Evolutionary conservation across 2,113 vertebrate genomes (phyloP).

Genomic region (Myrmophylax atrothorax): DNA sequence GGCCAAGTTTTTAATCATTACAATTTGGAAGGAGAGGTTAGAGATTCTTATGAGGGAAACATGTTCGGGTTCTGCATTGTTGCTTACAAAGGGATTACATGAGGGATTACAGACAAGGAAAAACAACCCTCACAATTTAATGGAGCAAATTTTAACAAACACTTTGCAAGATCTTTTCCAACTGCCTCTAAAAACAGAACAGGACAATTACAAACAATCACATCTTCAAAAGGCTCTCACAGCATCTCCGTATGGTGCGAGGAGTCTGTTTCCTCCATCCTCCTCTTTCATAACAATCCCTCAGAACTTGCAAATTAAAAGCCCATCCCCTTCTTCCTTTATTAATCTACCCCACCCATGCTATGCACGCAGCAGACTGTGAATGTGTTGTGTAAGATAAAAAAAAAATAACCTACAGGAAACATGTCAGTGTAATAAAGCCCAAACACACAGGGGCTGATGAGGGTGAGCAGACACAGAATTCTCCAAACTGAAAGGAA

Average conservation of each 20-base stretch:
- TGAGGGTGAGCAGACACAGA: background rate
- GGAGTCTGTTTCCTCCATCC: constrained; percentile 25
- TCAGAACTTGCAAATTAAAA: constrained; percentile 19
- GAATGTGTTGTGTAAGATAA: background rate
- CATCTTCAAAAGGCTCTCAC: constrained; percentile 12
- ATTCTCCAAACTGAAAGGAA: background rate
- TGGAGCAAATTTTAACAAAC: background rate
- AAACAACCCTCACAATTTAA: background rate
- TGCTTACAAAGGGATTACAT: background rate
- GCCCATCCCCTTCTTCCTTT: constrained; percentile 43
- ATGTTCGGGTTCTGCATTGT: background rate
- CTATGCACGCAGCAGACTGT: background rate
- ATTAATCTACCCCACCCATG: constrained; percentile 44
- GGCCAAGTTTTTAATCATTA: constrained; percentile 39
- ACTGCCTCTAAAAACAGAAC: background rate
- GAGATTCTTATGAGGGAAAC: background rate
- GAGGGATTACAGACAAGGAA: background rate
- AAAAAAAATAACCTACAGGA: background rate
- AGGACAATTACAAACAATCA: background rate
- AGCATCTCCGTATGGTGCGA: background rate
- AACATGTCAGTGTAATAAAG: background rate
- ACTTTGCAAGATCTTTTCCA: background rate
- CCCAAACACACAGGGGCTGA: background rate
- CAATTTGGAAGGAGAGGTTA: background rate
- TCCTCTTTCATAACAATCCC: constrained; percentile 9